phyloP scores from a whole-genome alignment of 2,888 invertebrate genomes.

The Parelbella ahira region DNA sequence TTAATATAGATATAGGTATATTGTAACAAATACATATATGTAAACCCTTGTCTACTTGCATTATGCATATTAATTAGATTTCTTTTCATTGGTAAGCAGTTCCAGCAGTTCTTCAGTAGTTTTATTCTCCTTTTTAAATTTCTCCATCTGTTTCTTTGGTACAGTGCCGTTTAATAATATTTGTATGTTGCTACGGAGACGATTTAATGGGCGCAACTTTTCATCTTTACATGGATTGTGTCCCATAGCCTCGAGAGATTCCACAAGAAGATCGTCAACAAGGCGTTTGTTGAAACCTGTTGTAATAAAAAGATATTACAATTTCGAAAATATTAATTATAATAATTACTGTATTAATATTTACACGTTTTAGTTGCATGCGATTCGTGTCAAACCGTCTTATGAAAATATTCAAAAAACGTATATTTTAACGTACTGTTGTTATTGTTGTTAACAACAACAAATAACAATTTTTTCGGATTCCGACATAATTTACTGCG shows the following conservation, averaged over 20 bases:
- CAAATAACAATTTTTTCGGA: too few species aligned
- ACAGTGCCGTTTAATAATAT: conserved; percentile 90
- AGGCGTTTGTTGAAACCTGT: conserved; percentile 83
- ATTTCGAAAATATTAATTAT: neutral
- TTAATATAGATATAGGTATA: too few species aligned
- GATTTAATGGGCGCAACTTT: conserved; percentile 80
- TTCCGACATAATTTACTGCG: too few species aligned
- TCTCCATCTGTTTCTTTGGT: conserved; percentile 88
- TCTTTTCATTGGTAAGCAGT: conserved; percentile 81
- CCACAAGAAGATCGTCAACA: conserved; percentile 90
- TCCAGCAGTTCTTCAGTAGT: conserved; percentile 90
- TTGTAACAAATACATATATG: too few species aligned
- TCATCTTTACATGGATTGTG: conserved; percentile 82
- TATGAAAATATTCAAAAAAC: too few species aligned
- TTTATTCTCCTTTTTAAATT: conserved; percentile 86
- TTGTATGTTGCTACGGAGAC: conserved; percentile 87
- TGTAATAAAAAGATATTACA: conserved; percentile 24
- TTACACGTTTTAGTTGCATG: neutral
- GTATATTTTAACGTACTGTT: too few species aligned
- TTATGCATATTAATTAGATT: conserved; percentile 30
- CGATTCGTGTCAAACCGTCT: too few species aligned
- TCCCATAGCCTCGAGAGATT: conserved; percentile 88
- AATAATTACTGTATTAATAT: neutral
- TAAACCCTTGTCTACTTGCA: too few species aligned
- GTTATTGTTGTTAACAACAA: too few species aligned